Evolutionary conservation across 1,140 invertebrate species (phyloP), one percentile per base, ranked within the genome.

Genomic region (Geopemphigus sp.): DNA sequence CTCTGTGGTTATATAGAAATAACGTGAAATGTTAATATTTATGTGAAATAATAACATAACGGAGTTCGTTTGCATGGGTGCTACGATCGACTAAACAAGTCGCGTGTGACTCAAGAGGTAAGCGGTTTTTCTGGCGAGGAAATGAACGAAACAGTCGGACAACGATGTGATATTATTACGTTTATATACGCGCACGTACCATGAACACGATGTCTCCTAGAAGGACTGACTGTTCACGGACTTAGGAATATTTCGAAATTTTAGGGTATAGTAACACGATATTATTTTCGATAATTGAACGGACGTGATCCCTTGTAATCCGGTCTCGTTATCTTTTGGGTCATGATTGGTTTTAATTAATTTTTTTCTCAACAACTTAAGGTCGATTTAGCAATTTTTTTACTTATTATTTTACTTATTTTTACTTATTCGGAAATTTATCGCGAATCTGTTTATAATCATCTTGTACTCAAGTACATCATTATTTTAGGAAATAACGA

Each of bases 231-330:
- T 39, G 39, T 68, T 39, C 26, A 39, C 17, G n/a, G n/a, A 68
- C 45, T 50, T 47, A 15, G 22, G 64, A 24, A 45, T 32, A 45
- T 45, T 66, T 50, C 3, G 15, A 14, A 22, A 47, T 50, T 68
- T 68, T 39, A 39, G 39, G 64, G 5, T 1, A 15, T 22, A 14
- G 39, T n/a, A n/a, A 15, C 47, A 47, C 24, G 12, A 47, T 68
- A 68, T 68, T 45, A 26, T 50, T 68, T 24, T 68, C 39, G 12
- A 68, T 68, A 68, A 50, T 68, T 50, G 14, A 68, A 68, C 22
- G 45, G 22, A 50, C 22, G 14, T 50, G 64, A 50, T 68, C 14
- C 5, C 12, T 8, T 4, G 39, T 24, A 47, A 68, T 26, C 39
- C 39, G 39, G 50, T 68, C 45, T 8, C 15, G 50, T 50, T 24